Evolutionary conservation across 53 echinoderm and acorn worm genomes (phyloP), one percentile per base, ranked within the genome.

Genomic region (Astropecten irregularis): DNA sequence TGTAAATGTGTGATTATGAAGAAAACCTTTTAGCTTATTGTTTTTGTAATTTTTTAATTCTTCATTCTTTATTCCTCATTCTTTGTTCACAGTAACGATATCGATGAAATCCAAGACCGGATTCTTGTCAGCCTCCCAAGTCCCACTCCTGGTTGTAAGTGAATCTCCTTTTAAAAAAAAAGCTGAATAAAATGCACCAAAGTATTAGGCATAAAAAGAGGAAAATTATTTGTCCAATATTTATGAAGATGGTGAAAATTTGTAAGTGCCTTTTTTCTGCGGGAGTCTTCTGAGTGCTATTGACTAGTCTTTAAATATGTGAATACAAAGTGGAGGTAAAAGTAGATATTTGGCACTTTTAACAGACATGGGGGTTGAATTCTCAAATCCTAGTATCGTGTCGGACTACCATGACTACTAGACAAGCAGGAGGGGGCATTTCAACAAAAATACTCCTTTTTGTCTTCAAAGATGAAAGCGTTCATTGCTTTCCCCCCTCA

Each of bases 141-240:
- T 61, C 62, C 94, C 94, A 25, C 66, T 94, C 31, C 85, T 94
- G 4, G 76, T 82, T 20, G 94, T 94, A 83, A 88, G 88, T 91
- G 5, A 14, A 14, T n/a, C n/a, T n/a, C n/a, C 47, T 9, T 46
- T 46, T 46, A 46, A 46, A 46, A 46, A 46, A 46, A 46, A 46
- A 46, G 47, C 47, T 46, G 8, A 46, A 14, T 46, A 8, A 46
- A 46, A 8, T 46, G 14, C 47, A 46, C n/a, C n/a, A n/a, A 46
- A 46, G 14, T 9, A 46, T 46, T 9, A 46, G 8, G 14, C 8
- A 14, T 46, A 9, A 14, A 8, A 8, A 46, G 8, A 46, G 8
- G 47, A 8, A 46, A 9, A 46, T 8, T 46, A 46, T 14, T 46
- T 8, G 47, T 14, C 8, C 8, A 9, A 46, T 14, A 46, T 46